These are phyloP conservation scores for Apocheima hispidaria DNA, from an alignment of 2,888 invertebrate genomes.

Conservation along the genomic window DNA sequence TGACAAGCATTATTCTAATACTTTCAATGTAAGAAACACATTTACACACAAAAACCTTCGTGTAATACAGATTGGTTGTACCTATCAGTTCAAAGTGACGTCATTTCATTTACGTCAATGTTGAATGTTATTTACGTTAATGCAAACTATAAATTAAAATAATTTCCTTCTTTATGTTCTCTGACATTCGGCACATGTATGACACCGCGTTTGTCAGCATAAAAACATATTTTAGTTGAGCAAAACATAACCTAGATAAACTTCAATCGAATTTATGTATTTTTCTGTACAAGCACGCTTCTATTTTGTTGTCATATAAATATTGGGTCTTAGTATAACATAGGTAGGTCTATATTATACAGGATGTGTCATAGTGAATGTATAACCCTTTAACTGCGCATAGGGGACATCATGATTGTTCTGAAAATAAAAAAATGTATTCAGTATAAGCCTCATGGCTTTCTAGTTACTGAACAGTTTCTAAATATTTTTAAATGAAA, in stretches of 20 bases:
- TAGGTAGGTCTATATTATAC: too few relatives aligned
- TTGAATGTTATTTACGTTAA: constrained; percentile 12
- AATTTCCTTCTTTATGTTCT: constrained; percentile 20
- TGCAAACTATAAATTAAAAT: constrained; percentile 29
- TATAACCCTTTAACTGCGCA: too few relatives aligned
- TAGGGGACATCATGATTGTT: too few relatives aligned
- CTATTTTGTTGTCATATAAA: constrained; percentile 32
- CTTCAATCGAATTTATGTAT: constrained; percentile 25
- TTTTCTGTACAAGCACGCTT: constrained; percentile 1
- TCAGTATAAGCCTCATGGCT: too few relatives aligned
- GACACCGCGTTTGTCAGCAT: constrained; percentile 14
- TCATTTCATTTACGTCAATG: constrained; percentile 17
- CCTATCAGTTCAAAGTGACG: not conserved
- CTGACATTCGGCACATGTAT: constrained; percentile 21
- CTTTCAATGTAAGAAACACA: not conserved
- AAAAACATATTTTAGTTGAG: constrained; percentile 28
- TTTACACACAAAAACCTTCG: not conserved
- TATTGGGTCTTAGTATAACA: constrained; percentile 2
- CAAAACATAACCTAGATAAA: constrained; percentile 33
- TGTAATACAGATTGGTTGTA: not conserved
- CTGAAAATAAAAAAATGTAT: too few relatives aligned
- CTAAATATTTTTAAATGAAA: too few relatives aligned
- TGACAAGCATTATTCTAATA: too few relatives aligned
- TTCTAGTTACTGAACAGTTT: too few relatives aligned
- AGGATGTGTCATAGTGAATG: too few relatives aligned